These are phyloP conservation scores for Characodon lateralis DNA, from an alignment of 2,797 vertebrate genomes.

Conservation along the genomic window DNA sequence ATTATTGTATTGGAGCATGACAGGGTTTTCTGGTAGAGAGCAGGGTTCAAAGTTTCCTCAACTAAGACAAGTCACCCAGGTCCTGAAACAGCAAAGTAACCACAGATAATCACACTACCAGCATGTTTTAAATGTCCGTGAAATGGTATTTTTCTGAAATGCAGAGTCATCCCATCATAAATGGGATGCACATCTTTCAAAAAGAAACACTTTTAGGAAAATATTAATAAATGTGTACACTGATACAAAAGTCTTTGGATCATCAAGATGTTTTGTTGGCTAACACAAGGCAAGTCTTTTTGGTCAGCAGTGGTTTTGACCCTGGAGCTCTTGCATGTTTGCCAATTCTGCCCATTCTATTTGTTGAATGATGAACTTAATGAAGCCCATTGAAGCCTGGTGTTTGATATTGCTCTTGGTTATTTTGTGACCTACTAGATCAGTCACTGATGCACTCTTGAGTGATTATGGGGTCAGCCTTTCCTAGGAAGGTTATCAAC, in stretches of 20 bases:
- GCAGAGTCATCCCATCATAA: no score
- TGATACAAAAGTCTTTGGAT: background rate
- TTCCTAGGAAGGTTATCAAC: no score
- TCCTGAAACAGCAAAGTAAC: background rate
- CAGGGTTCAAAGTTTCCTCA: no score
- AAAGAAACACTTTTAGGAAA: background rate
- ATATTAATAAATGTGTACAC: no score
- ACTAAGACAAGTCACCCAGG: background rate
- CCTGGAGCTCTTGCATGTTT: no score
- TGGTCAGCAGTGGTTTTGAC: no score
- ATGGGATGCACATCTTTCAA: background rate
- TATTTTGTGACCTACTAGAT: background rate
- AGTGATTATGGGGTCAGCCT: no score
- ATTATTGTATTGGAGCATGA: no score
- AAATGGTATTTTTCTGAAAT: no score
- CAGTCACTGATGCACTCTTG: background rate
- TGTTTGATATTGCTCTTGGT: background rate
- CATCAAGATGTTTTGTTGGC: background rate
- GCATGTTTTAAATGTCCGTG: background rate
- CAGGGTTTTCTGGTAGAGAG: no score
- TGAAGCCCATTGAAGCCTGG: background rate
- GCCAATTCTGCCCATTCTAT: background rate
- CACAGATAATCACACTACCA: background rate
- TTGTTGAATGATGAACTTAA: background rate
- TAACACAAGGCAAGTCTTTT: background rate